Evolutionary conservation across 1,140 invertebrate genomes (phyloP).

Genomic region (Oreohelix idahoensis): DNA sequence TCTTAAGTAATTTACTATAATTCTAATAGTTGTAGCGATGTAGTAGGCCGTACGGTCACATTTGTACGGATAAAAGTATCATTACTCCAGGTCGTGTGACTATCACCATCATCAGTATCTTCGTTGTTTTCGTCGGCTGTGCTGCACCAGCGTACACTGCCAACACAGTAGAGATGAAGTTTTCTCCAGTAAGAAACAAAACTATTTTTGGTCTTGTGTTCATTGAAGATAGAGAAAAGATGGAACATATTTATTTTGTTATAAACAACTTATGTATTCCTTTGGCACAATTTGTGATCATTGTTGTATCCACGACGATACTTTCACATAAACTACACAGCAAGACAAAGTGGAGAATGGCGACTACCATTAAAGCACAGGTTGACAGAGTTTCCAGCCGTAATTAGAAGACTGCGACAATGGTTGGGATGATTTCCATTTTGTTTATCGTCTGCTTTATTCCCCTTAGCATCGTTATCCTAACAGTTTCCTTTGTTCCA

Average conservation of each 20-base stretch:
- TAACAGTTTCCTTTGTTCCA: not conserved
- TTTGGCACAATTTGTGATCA: not conserved
- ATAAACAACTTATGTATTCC: not conserved
- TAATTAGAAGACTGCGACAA: not conserved
- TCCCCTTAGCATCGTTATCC: not conserved
- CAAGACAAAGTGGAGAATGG: not conserved
- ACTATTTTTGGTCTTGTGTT: constrained; percentile 1
- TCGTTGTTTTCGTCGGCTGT: not conserved
- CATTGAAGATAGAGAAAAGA: not conserved
- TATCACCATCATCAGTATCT: not conserved
- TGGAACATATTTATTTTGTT: not conserved
- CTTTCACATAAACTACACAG: not conserved
- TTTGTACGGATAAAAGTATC: too few relatives aligned
- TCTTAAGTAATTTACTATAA: too few relatives aligned
- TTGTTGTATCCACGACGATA: not conserved
- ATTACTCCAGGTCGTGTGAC: not conserved
- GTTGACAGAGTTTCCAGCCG: not conserved
- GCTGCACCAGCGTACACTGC: not conserved
- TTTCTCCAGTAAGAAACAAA: not conserved
- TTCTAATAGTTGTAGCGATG: too few relatives aligned
- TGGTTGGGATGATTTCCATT: constrained; percentile 6
- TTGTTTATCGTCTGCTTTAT: constrained; percentile 1
- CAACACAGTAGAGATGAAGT: not conserved
- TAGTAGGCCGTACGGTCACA: too few relatives aligned
- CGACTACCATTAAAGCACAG: not conserved